Evolutionary conservation across 1,140 invertebrate species (phyloP), one percentile per base, ranked within the genome.

Genomic region (Calephelis virginiensis): DNA sequence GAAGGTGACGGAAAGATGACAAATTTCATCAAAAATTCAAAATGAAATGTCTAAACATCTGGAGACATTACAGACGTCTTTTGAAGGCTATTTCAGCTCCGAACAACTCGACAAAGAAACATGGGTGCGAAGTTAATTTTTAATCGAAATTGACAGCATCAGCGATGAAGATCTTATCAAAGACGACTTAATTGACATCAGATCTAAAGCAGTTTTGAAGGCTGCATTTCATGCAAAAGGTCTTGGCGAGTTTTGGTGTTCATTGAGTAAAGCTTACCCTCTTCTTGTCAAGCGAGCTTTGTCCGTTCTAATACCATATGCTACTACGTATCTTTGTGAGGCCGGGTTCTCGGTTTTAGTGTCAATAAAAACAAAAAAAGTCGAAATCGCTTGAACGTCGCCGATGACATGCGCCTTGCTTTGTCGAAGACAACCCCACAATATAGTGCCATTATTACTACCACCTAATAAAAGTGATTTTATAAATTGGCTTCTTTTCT

Each of bases 151-250:
- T 47, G 65, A 66, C 14, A 66, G 9, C 5, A 66, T 66, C 43
- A 66, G 65, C 43, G 65, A 66, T 66, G 59, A 66, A 61, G 65
- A 66, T 66, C 65, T 66, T 66, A 66, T 61, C 40, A 66, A 66
- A 66, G 56, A 66, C 13, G 59, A 61, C n/a, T 37, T 61, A 61
- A 61, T 61, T 61, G 59, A 61, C 59, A 61, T 61, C 13, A 61
- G 59, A 61, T 61, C 59, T 37, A 61, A 40, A 61, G 56, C 14
- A 61, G 59, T 61, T 37, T 61, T 40, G 37, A 61, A 37, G 38
- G 59, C 66, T 49, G 13, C 56, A 56, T 68, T 43, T 63, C 49
- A 62, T 38, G 59, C 66, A 48, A 62, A 67, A 62, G n/a, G 4
- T 62, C 60, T 68, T 63, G 48, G 48, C 48, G 48, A 50, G 48